phyloP scores from a whole-genome alignment of 2,888 invertebrate genomes.

The Caenorhabditis sp. region DNA sequence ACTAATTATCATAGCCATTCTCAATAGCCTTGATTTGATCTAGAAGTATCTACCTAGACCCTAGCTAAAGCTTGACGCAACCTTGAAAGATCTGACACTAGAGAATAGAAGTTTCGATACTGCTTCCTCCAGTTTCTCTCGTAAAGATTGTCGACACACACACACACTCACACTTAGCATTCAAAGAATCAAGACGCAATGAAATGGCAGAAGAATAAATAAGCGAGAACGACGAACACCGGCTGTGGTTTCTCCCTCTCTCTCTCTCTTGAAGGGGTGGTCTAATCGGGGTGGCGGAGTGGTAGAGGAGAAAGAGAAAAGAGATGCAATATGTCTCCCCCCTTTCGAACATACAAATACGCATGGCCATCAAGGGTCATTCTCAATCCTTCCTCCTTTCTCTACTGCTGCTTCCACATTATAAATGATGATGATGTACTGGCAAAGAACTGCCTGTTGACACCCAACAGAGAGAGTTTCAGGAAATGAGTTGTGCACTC shows the following conservation, averaged over 20 bases:
- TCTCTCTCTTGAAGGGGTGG: conserved; percentile 24
- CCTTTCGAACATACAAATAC: conserved; percentile 29
- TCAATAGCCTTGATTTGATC: too few relatives aligned
- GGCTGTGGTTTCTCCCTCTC: conserved; percentile 44
- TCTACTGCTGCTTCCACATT: conserved; percentile 25
- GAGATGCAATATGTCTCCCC: conserved; percentile 56
- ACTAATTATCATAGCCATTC: too few relatives aligned
- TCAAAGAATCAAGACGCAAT: conserved; percentile 49
- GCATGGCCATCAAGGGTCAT: conserved; percentile 53
- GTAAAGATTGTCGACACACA: conserved; percentile 43
- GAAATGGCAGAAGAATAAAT: conserved; percentile 57
- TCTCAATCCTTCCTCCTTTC: conserved; percentile 10
- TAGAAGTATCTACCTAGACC: not conserved
- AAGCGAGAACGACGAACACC: conserved; percentile 50
- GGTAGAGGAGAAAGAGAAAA: conserved; percentile 6
- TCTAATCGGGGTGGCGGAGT: conserved; percentile 43
- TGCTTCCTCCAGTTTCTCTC: not conserved
- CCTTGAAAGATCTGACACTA: conserved; percentile 8
- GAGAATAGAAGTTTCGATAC: conserved; percentile 13
- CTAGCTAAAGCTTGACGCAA: not conserved
- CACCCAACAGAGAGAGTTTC: conserved; percentile 26
- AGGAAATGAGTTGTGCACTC: conserved; percentile 32
- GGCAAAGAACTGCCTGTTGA: conserved; percentile 24
- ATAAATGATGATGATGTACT: conserved; percentile 49
- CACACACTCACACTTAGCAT: conserved; percentile 51